phyloP scores from a whole-genome alignment of 2,797 vertebrate genomes.

The Alectoris magna region DNA sequence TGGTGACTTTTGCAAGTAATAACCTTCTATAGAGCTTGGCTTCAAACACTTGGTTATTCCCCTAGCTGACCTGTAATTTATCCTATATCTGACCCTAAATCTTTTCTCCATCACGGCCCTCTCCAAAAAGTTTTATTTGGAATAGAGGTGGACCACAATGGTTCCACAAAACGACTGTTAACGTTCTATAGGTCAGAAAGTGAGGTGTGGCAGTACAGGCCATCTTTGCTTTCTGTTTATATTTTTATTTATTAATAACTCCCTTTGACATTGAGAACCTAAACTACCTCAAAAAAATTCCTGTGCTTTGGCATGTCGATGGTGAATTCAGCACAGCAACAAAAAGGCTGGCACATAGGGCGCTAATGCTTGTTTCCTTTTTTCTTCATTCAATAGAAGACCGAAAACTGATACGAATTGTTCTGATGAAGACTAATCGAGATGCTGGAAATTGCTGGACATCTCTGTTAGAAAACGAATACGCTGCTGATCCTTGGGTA shows the following conservation, averaged over 20 bases:
- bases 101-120: not conserved
- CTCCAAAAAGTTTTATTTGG: not conserved
- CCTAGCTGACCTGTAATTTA: not conserved
- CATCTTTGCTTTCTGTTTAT: not conserved
- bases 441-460: slow-evolving; percentile 96
- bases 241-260: not conserved
- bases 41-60: not conserved
- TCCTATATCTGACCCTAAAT: not conserved
- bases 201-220: not conserved
- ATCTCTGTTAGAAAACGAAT: slow-evolving; percentile 94
- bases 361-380: not conserved
- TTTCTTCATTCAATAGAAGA: slow-evolving; percentile 84
- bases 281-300: not conserved
- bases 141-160: not conserved
- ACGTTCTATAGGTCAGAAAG: not conserved
- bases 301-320: not conserved
- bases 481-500: slow-evolving; percentile 92
- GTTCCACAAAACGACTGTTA: not conserved
- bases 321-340: not conserved
- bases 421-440: slow-evolving; percentile 94
- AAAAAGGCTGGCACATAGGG: fast-evolving
- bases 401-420: slow-evolving; percentile 90
- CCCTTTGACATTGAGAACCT: not conserved
- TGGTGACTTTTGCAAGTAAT: not conserved
- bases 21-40: not conserved